Conservation (phyloP, 2,888 invertebrate genomes). For the Polydrusus pterygomalis region DNA sequence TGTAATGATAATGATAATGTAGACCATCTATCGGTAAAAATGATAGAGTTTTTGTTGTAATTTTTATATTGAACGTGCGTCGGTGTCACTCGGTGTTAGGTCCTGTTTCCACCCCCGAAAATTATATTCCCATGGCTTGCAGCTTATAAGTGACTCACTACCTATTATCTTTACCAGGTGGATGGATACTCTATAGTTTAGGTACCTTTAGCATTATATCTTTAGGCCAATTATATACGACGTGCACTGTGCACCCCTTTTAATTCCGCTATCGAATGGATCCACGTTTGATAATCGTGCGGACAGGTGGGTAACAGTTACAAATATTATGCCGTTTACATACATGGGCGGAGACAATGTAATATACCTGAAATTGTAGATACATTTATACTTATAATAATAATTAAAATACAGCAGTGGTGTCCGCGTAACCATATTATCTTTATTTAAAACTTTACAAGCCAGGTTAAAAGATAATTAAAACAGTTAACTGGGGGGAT, state of each 20-base stretch:
- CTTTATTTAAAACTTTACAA: too few species aligned
- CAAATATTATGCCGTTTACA: constrained; percentile 7
- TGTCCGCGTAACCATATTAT: too few species aligned
- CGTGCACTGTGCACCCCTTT: constrained; percentile 50
- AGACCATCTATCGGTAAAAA: too few species aligned
- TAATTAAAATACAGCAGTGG: too few species aligned
- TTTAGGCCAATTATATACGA: constrained; percentile 49
- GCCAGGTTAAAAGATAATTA: too few species aligned
- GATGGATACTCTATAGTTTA: constrained; percentile 50
- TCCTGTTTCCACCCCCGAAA: constrained; percentile 43
- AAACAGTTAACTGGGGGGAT: too few species aligned
- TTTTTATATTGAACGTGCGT: constrained; percentile 2
- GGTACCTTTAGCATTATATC: constrained; percentile 41
- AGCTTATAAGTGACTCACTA: constrained; percentile 51
- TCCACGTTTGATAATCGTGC: constrained; percentile 43
- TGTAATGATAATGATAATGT: too few species aligned
- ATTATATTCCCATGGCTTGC: constrained; percentile 41
- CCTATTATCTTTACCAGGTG: constrained; percentile 51
- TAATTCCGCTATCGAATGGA: constrained; percentile 42
- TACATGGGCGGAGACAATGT: constrained; percentile 18
- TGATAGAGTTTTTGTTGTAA: too few species aligned
- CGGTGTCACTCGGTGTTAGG: constrained; percentile 53
- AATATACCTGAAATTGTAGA: neutral
- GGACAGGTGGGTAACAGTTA: constrained; percentile 44
- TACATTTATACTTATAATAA: neutral